Percentiles rank a stretch among this genome's conserved stretches.
Conservation (phyloP, 2,797 vertebrate species). For the Pipistrellus pygmaeus region DNA sequence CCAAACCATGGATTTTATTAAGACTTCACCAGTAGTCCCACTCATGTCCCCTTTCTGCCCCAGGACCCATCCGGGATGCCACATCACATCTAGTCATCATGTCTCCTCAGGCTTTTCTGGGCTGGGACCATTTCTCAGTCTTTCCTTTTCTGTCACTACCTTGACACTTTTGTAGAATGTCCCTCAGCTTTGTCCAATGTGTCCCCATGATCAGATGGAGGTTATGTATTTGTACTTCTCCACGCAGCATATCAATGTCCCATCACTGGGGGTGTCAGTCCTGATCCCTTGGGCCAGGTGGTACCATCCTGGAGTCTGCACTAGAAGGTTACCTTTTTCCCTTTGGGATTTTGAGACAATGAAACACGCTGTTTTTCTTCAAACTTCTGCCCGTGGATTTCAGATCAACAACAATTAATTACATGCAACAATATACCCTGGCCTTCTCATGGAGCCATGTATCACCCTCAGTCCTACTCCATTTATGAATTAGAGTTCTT, state of each 20-base stretch:
- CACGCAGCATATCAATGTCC: fast-evolving
- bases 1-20: not conserved
- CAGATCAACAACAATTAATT: not conserved
- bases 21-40: not conserved
- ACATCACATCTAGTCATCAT: not conserved
- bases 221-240: not conserved
- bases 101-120: not conserved
- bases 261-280: fast-evolving
- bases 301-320: not conserved
- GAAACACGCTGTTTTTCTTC: not conserved
- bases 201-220: too few relatives aligned
- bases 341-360: not conserved
- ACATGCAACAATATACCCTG: fast-evolving
- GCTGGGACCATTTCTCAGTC: not conserved
- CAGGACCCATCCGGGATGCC: not conserved
- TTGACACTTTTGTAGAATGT: not conserved
- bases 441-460: fast-evolving
- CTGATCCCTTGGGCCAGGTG: too few relatives aligned
- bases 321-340: not conserved
- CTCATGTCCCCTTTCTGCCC: not conserved
- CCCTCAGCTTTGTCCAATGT: not conserved
- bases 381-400: not conserved
- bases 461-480: not conserved
- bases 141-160: not conserved
- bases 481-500: not conserved